phyloP scores from a whole-genome alignment of 1,140 invertebrate genomes.

The Cherax quadricarinatus region DNA sequence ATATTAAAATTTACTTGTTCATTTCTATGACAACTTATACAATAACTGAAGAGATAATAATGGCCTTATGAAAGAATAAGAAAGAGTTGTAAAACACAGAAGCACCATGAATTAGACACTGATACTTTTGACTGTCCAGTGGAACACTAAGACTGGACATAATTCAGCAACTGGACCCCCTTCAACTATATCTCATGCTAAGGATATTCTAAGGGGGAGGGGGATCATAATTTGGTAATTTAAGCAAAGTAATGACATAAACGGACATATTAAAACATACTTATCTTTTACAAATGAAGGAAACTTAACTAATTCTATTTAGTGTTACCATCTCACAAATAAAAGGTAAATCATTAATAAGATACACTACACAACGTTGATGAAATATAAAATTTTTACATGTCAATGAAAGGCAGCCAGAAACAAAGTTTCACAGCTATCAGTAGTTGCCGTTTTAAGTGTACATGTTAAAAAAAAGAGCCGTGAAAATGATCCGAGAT shows the following conservation, averaged over 20 bases:
- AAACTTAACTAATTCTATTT: too few species aligned
- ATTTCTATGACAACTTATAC: background rate
- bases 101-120: background rate
- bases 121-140: background rate
- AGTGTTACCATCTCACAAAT: background rate
- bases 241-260: background rate
- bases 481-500: background rate
- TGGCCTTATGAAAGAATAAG: background rate
- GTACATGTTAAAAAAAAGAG: background rate
- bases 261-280: too few species aligned
- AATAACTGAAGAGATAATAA: too few species aligned
- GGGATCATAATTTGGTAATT: background rate
- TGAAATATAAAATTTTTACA: too few species aligned
- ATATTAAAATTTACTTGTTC: background rate
- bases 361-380: background rate
- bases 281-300: too few species aligned
- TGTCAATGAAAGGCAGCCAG: too few species aligned
- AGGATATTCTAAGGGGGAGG: too few species aligned
- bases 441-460: background rate
- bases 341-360: background rate
- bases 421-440: too few species aligned
- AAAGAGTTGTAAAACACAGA: background rate
- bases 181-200: background rate
- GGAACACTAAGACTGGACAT: background rate
- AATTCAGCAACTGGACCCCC: background rate